Evolutionary conservation across 2,797 vertebrate species (phyloP).

Genomic region (Melanogrammus aeglefinus): DNA sequence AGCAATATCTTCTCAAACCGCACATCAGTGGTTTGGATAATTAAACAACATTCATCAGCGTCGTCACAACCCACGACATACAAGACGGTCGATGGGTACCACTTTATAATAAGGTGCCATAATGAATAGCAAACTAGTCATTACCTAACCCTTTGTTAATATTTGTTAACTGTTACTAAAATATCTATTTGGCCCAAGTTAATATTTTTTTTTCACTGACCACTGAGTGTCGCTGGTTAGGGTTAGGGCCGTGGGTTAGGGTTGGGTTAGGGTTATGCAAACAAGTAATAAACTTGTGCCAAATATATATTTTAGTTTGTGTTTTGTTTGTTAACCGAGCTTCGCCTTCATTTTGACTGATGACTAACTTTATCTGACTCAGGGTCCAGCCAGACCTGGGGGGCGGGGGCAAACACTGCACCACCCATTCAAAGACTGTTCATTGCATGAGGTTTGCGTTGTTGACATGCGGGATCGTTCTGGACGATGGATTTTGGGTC

Average conservation of each 20-base stretch:
- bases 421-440: neutral
- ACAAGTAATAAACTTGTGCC: too few species aligned
- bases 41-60: neutral
- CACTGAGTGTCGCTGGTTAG: too few species aligned
- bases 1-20: neutral
- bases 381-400: neutral
- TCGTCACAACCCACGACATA: neutral
- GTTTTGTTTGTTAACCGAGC: neutral
- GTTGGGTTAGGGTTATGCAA: too few species aligned
- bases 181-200: too few species aligned
- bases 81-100: neutral
- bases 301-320: too few species aligned
- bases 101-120: too few species aligned
- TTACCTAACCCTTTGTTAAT: too few species aligned
- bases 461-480: neutral
- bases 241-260: too few species aligned
- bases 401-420: neutral
- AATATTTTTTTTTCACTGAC: too few species aligned
- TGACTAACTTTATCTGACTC: neutral
- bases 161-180: too few species aligned
- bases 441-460: neutral
- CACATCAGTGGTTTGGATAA: conserved; percentile 2
- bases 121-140: too few species aligned
- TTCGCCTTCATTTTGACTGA: neutral
- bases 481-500: neutral